A percentile compares a stretch with the other conserved stretches of the same genome.
phyloP scores from a whole-genome alignment of 2,113 vertebrate genomes.

The Boleophthalmus pectinirostris region DNA sequence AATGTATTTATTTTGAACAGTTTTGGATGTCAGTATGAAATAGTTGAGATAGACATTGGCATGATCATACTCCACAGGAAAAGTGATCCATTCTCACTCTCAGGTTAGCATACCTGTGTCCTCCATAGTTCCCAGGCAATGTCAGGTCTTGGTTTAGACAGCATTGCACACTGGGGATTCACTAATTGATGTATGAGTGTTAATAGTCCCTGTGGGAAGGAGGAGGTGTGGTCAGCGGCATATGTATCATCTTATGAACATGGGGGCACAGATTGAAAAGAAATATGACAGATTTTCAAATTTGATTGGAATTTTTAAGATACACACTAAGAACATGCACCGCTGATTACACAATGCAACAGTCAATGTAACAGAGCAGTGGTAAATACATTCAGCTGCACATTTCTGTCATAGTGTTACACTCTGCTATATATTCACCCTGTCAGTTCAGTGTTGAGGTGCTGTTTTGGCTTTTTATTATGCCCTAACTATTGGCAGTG shows the following conservation, averaged over 20 bases:
- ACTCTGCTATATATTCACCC: neutral
- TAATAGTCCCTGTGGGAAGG: constrained; percentile 2
- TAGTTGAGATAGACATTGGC: neutral
- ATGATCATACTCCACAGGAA: neutral
- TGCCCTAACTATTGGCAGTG: neutral
- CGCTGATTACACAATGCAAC: too few species aligned
- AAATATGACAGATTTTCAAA: neutral
- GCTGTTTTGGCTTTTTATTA: neutral
- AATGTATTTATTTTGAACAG: too few species aligned
- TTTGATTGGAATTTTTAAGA: neutral
- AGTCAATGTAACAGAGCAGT: neutral
- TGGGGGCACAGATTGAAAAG: neutral
- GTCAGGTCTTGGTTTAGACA: neutral
- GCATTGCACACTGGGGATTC: neutral
- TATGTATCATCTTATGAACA: neutral
- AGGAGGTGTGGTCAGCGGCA: neutral
- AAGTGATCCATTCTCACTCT: neutral
- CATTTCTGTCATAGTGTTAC: neutral
- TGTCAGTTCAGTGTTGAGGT: neutral
- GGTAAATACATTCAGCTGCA: neutral
- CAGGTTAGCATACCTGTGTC: neutral
- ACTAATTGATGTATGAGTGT: constrained; percentile 5
- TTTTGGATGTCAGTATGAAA: too few species aligned
- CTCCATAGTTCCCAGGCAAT: neutral
- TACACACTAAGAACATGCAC: neutral